Conservation (phyloP, 2,888 invertebrate genomes). For the Apeira syringaria region DNA sequence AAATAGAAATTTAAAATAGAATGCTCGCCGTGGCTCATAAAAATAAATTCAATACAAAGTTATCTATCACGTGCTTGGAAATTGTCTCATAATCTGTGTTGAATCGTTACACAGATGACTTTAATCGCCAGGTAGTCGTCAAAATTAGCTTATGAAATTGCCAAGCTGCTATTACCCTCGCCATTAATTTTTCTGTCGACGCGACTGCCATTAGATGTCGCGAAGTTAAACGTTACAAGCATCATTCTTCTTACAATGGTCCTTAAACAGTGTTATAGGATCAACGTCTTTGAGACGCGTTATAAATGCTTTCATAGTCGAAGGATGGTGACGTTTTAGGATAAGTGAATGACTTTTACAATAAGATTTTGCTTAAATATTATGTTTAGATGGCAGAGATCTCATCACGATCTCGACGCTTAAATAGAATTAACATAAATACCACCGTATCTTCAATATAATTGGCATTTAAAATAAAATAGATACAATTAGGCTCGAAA, state of each 20-base stretch:
- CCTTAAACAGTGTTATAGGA: conserved; percentile 50
- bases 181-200: conserved; percentile 64
- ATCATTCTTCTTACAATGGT: conserved; percentile 51
- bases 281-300: conserved; percentile 55
- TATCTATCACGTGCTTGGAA: too few relatives aligned
- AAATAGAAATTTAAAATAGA: too few relatives aligned
- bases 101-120: conserved; percentile 44
- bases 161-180: conserved; percentile 45
- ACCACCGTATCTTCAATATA: too few relatives aligned
- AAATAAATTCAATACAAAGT: too few relatives aligned
- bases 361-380: background rate
- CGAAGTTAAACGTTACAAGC: conserved; percentile 52
- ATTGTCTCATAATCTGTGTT: too few relatives aligned
- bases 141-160: conserved; percentile 54
- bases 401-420: too few relatives aligned
- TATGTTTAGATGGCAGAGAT: too few relatives aligned
- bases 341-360: conserved; percentile 23
- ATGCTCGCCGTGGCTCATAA: too few relatives aligned
- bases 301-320: conserved; percentile 51
- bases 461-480: too few relatives aligned
- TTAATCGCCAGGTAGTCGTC: conserved; percentile 45
- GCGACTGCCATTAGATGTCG: conserved; percentile 49
- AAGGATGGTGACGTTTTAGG: conserved; percentile 20
- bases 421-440: too few relatives aligned
- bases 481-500: too few relatives aligned